A percentile compares a stretch with the other conserved stretches of the same genome.
Conservation (phyloP, 2,113 vertebrate genomes). For the Jaculus jaculus region DNA sequence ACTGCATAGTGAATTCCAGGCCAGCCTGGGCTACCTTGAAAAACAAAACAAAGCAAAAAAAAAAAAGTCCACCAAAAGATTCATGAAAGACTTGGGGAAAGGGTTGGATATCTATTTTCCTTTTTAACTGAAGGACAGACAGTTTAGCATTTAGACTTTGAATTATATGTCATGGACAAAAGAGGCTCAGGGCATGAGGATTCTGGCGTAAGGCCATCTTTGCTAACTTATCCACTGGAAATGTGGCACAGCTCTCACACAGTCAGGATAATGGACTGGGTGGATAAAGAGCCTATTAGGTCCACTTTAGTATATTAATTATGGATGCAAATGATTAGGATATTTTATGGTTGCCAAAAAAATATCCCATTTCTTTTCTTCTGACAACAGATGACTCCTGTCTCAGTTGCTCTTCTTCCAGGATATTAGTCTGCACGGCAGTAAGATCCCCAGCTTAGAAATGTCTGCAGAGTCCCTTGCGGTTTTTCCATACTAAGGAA, state of each 20-base stretch:
- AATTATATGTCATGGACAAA: not conserved
- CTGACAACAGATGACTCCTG: constrained; percentile 45
- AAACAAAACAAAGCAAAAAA: too few species aligned
- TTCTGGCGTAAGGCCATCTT: constrained; percentile 19
- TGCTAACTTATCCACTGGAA: not conserved
- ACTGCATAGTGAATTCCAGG: too few species aligned
- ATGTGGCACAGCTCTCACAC: not conserved
- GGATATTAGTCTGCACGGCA: not conserved
- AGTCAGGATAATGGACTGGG: not conserved
- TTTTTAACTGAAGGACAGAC: constrained; percentile 25
- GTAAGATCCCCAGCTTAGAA: not conserved
- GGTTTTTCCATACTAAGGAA: not conserved
- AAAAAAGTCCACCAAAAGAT: not conserved
- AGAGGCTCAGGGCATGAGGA: not conserved
- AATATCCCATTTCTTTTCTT: not conserved
- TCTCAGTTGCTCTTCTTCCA: not conserved
- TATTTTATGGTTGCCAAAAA: constrained; percentile 56
- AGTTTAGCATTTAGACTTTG: constrained; percentile 36
- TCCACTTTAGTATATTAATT: constrained; percentile 63
- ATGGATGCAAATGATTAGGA: constrained; percentile 62
- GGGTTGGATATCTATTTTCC: not conserved
- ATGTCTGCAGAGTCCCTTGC: not conserved
- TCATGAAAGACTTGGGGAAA: not conserved
- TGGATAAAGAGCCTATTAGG: constrained; percentile 58
- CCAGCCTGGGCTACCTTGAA: too few species aligned